These are phyloP conservation scores for Carpatolechia fugitivella DNA, from an alignment of 2,888 invertebrate genomes.

Conservation along the genomic window DNA sequence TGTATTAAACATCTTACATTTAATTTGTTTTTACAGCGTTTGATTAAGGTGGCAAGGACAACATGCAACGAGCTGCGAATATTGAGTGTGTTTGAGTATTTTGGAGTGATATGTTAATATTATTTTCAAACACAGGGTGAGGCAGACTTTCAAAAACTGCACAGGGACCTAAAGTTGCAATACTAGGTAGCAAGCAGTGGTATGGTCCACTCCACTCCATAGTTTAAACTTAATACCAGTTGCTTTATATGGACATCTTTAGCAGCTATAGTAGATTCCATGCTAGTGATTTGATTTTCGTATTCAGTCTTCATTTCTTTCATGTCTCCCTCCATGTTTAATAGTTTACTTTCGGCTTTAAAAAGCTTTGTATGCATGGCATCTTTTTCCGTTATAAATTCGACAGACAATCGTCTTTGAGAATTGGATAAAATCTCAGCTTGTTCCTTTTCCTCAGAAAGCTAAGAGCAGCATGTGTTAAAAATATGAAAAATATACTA, in stretches of 20 bases:
- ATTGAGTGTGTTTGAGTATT: not conserved
- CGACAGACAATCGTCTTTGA: slow-evolving; percentile 64
- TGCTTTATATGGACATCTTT: slow-evolving; percentile 81
- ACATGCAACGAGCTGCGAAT: slow-evolving; percentile 8
- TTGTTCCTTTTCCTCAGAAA: slow-evolving; percentile 72
- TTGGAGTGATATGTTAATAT: not conserved
- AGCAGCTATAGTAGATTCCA: slow-evolving; percentile 78
- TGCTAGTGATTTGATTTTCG: slow-evolving; percentile 79
- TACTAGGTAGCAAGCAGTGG: slow-evolving; percentile 29
- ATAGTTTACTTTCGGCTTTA: slow-evolving; percentile 67
- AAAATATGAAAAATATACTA: not conserved
- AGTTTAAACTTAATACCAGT: slow-evolving; percentile 65
- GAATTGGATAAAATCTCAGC: slow-evolving; percentile 53
- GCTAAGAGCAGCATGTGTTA: slow-evolving; percentile 44
- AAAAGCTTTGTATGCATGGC: slow-evolving; percentile 65
- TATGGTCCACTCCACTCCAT: slow-evolving; percentile 24
- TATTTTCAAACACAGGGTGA: not conserved
- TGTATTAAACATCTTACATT: not conserved
- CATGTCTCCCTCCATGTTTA: slow-evolving; percentile 70
- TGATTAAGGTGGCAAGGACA: not conserved
- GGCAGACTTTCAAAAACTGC: not conserved
- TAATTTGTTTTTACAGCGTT: not conserved
- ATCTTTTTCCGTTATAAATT: slow-evolving; percentile 70
- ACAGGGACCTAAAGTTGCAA: not conserved
- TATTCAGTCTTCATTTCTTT: slow-evolving; percentile 77